A percentile compares a stretch with the other conserved stretches of the same genome.
Conservation (phyloP, 2,113 vertebrate species). For the Tonatia bakeri region DNA sequence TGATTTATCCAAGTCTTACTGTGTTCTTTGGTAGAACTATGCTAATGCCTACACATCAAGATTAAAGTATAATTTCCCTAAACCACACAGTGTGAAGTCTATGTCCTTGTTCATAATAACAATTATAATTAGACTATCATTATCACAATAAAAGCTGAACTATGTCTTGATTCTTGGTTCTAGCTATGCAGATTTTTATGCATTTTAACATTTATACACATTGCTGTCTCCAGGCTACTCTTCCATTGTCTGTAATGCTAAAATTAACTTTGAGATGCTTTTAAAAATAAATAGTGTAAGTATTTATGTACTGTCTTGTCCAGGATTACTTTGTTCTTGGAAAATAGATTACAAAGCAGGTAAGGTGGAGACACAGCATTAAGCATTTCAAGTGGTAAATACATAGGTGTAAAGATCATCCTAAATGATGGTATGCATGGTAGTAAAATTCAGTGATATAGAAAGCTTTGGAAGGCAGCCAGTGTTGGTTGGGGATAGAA, state of each 20-base stretch:
- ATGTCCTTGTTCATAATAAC: not conserved
- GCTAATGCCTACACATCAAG: not conserved
- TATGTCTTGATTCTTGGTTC: not conserved
- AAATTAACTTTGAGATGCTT: not conserved
- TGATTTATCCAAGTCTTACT: not conserved
- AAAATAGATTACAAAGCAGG: not conserved
- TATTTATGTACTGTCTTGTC: not conserved
- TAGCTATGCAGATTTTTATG: not conserved
- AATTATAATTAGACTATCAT: not conserved
- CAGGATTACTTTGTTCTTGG: not conserved
- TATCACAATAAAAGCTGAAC: not conserved
- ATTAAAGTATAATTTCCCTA: not conserved
- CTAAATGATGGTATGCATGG: not conserved
- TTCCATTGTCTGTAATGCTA: not conserved
- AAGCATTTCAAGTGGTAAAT: not conserved
- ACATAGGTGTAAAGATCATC: not conserved
- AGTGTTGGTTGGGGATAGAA: not conserved
- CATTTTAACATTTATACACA: not conserved
- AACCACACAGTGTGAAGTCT: not conserved
- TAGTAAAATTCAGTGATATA: not conserved
- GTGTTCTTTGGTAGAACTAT: not conserved
- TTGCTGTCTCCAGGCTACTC: not conserved
- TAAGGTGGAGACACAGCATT: not conserved
- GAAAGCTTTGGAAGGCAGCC: not conserved
- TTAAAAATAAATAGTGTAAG: not conserved